Base-by-base conservation (phyloP, 2,113 vertebrate genomes). In the Mandrillus leucophaeus region DNA sequence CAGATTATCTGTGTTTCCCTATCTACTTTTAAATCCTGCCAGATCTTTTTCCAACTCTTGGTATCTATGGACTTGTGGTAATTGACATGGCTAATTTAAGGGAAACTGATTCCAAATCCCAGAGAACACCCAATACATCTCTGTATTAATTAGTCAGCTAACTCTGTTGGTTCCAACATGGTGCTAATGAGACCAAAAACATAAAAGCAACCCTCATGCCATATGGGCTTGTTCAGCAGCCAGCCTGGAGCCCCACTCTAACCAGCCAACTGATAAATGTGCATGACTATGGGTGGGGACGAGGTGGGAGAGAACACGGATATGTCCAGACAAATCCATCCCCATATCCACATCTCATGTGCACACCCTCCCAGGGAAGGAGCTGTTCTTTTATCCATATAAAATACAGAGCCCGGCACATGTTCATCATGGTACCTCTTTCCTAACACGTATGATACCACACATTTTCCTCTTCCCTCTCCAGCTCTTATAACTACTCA, bases 61-160 rank as follows among this genome's bases (percentile, higher is more conserved):
- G 64, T 96, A 66, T 94, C 94, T 85, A 85, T 9, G 72, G 95
- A 70, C 84, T 92, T 45, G 27, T 68, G 90, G 79, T 96, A 95
- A 97, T 45, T 96, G 96, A 96, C 95, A 90, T 91, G 93, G 92
- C 70, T 97, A 94, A 98, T 96, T 95, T 95, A 96, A 96, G 91
- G 93, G 96, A 98, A 98, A 97, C 94, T 70, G 90, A 98, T 92
- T 98, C 92, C 97, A 97, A 98, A 70, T 97, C 94, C 90, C 97
- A 96, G 84, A 95, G 90, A 98, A 96, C 66, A 76, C 94, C 78
- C 84, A 95, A 57, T 20, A 48, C 81, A 96, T 96, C 92, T 88
- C 92, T 88, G 84, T 96, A 96, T 98, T 98, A 97, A 98, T 98
- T 97, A 98, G 92, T 75, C 8, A 0, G 88, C 90, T 96, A 94